Base-by-base conservation (phyloP, 1,140 invertebrate genomes). In the Hermetia illucens region DNA sequence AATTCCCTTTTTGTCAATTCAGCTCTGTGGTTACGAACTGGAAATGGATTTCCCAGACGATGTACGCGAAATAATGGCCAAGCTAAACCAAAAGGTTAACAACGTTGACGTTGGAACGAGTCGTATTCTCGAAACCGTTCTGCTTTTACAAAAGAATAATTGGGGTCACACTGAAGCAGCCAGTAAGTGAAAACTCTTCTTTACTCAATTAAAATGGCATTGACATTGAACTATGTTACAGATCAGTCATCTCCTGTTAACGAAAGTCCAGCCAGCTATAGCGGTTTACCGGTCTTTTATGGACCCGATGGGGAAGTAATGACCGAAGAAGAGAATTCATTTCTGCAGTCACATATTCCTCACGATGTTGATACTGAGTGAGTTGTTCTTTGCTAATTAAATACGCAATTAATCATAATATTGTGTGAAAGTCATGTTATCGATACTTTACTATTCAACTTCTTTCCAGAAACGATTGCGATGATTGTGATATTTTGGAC, bases 301-400 rank as follows among this genome's bases (percentile, higher is more conserved):
- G 63, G 63, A 4, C 60, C 63, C 5, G 63, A 69, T 51, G 68
- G 67, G 1, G 50, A 58, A 37, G 55, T 62, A 43, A 45, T 69
- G 5, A 66, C 67, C 3, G 56, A 53, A 29, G 68, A 69, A 50
- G 67, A 70, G 50, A 62, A 50, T 8, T 52, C 61, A 34, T 70
- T 69, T 45, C 44, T 70, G 1, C 44, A 45, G 8, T 44, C 46
- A 18, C 45, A 45, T 22, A 44, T 53, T 34, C 41, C 45, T 13
- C 47, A 47, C 19, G 49, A 51, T 21, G 44, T 45, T 33, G 49
- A 39, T 16, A 24, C 20, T n/a, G 36, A 43, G 41, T 38, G 32
- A 35, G 37, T 35, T 17, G 5, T 8, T 25, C 6, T 13, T 5
- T 24, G 27, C 6, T 21, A 20, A 18, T 5, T 35, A 5, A 9